These are phyloP conservation scores for Campoletis sonorensis DNA, from an alignment of 1,140 invertebrate genomes.

Conservation along the genomic window DNA sequence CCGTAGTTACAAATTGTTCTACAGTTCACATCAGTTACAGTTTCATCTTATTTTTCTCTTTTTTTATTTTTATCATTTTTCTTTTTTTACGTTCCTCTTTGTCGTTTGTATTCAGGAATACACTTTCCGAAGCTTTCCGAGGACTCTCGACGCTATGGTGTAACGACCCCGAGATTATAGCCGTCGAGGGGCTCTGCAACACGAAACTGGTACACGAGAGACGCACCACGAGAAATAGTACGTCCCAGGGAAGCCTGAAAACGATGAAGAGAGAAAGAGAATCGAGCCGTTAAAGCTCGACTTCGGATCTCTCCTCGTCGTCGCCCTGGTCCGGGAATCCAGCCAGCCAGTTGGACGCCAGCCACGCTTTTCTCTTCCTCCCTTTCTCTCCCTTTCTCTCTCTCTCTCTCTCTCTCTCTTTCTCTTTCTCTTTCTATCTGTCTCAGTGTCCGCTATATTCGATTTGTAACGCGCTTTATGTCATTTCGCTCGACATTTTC, in stretches of 20 bases:
- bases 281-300: constrained; percentile 21
- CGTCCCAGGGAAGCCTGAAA: background rate
- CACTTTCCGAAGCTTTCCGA: constrained; percentile 21
- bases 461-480: constrained; percentile 31
- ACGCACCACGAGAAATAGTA: background rate
- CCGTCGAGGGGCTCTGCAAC: constrained; percentile 17
- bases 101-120: constrained; percentile 21
- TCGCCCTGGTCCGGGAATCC: constrained; percentile 5
- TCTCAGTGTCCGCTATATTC: constrained; percentile 18
- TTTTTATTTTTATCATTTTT: too few relatives aligned
- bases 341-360: constrained; percentile 31
- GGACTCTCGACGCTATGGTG: constrained; percentile 19
- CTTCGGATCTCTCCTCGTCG: constrained; percentile 31
- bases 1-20: background rate
- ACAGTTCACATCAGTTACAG: constrained; percentile 1
- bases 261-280: constrained; percentile 15
- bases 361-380: constrained; percentile 21
- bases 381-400: too few relatives aligned
- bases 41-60: background rate
- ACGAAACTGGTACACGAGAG: constrained; percentile 25
- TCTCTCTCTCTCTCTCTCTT: too few relatives aligned
- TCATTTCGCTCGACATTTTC: constrained; percentile 4
- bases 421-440: background rate
- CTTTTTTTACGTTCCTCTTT: constrained; percentile 24
- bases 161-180: constrained; percentile 29